Evolutionary conservation across 2,797 vertebrate species (phyloP), one percentile per base, ranked within the genome.

Genomic region (Eospalax fontanierii): DNA sequence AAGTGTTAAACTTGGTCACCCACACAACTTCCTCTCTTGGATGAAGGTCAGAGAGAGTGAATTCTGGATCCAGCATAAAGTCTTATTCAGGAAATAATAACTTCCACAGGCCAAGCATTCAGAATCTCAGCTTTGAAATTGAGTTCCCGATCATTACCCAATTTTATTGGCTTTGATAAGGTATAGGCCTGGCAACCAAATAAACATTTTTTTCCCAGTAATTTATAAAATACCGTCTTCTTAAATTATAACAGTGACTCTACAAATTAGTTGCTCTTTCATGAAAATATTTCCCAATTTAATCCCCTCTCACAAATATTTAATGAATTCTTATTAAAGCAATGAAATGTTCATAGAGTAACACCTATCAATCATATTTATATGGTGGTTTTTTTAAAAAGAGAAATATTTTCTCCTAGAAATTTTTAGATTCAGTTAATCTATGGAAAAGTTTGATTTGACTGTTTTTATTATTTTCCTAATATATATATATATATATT

Each of bases 1-100:
- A 97, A 98, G 96, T 98, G 98, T 96, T 98, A 98, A 95, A 96
- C 96, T 92, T 97, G 97, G 96, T 98, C 97, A 97, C 94, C 78
- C 94, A 97, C 46, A 38, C 97, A 96, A 97, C 89, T 98, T 96
- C 96, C 97, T 98, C 97, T 96, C 93, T 30, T 94, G 94, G 93
- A 94, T 97, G 96, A 97, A 97, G 97, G 97, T 98, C 97, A 98
- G 95, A 87, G 95, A 90, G 59, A 92, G 80, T 63, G 79, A 93
- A 87, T 97, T 94, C 83, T 90, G 96, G 82, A 96, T 92, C 87
- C 2, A 65, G 95, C 74, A 94, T 81, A 78, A 96, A 96, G 95
- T 95, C 95, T 89, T 95, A 96, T 75, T 97, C 97, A 97, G 96
- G 96, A 97, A 96, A 97, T 97, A 94, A 95, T 97, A 96, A 92